Percentiles rank a stretch among this genome's conserved stretches.
phyloP scores from a whole-genome alignment of 2,888 invertebrate genomes.

The Lottia scabra region DNA sequence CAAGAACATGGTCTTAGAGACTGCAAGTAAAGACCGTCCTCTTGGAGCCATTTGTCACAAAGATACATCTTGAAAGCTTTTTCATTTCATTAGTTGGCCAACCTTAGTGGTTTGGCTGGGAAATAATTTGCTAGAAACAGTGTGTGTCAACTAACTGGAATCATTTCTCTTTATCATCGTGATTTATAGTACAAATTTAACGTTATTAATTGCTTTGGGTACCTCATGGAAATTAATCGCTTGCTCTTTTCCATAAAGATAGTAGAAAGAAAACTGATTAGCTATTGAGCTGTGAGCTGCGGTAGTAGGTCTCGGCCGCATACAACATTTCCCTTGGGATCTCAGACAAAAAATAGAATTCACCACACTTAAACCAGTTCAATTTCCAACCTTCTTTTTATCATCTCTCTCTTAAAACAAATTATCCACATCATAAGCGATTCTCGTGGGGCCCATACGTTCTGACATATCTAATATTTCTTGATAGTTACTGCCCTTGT shows the following conservation, averaged over 20 bases:
- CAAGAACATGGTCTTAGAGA: too few species aligned
- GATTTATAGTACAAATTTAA: conserved; percentile 44
- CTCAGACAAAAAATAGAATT: neutral
- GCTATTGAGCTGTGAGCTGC: neutral
- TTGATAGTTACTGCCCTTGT: neutral
- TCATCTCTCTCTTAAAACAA: conserved; percentile 16
- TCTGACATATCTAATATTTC: conserved; percentile 17
- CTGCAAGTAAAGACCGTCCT: neutral
- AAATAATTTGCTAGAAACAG: conserved; percentile 14
- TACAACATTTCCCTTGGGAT: neutral
- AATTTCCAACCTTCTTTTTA: neutral
- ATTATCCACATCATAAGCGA: conserved; percentile 18
- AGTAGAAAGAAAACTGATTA: conserved; percentile 17
- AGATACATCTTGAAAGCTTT: too few species aligned
- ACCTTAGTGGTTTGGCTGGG: neutral
- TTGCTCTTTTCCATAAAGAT: neutral
- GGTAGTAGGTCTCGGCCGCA: neutral
- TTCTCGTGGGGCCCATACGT: conserved; percentile 12
- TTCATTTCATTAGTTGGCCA: too few species aligned
- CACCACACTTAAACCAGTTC: conserved; percentile 1
- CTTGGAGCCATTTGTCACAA: neutral
- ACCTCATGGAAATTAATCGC: conserved; percentile 33
- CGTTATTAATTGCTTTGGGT: conserved; percentile 42
- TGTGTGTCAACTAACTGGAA: conserved; percentile 14
- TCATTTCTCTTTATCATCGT: conserved; percentile 36